Conservation (phyloP, 2,888 invertebrate species). For the Rhorus exstirpatorius region DNA sequence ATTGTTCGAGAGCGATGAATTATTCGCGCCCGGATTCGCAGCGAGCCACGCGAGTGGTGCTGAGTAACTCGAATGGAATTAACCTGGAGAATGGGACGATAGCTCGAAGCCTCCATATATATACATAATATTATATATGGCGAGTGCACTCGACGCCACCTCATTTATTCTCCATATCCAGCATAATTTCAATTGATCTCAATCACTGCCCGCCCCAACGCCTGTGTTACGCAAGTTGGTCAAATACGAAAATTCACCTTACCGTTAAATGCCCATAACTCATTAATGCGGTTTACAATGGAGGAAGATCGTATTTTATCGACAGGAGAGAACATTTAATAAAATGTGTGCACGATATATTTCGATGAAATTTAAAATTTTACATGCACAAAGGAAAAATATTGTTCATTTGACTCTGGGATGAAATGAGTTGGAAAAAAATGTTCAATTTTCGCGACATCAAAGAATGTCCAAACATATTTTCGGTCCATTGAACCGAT, state of each 20-base stretch:
- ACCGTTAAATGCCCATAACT: background rate
- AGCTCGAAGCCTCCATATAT: slow-evolving; percentile 22
- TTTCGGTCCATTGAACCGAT: no score
- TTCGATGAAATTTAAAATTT: background rate
- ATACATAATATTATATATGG: background rate
- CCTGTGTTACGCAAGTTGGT: slow-evolving; percentile 38
- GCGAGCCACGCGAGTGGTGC: slow-evolving; percentile 58
- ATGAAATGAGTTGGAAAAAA: no score
- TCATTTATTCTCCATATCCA: slow-evolving; percentile 56
- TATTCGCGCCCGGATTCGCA: slow-evolving; percentile 65
- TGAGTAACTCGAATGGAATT: slow-evolving; percentile 79
- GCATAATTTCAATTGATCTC: slow-evolving; percentile 54
- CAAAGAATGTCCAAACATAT: no score
- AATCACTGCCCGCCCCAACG: slow-evolving; percentile 34
- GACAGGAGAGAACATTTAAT: background rate
- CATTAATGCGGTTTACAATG: background rate
- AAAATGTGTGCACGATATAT: background rate
- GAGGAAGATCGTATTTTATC: background rate
- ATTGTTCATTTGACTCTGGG: background rate
- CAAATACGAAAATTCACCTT: slow-evolving; percentile 14
- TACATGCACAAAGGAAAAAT: background rate
- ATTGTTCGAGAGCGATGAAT: slow-evolving; percentile 73
- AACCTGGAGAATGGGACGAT: slow-evolving; percentile 70
- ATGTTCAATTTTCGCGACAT: no score
- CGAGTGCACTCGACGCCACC: slow-evolving; percentile 45